These are phyloP conservation scores for Dreissena polymorpha DNA, from an alignment of 1,140 invertebrate genomes.

Conservation along the genomic window DNA sequence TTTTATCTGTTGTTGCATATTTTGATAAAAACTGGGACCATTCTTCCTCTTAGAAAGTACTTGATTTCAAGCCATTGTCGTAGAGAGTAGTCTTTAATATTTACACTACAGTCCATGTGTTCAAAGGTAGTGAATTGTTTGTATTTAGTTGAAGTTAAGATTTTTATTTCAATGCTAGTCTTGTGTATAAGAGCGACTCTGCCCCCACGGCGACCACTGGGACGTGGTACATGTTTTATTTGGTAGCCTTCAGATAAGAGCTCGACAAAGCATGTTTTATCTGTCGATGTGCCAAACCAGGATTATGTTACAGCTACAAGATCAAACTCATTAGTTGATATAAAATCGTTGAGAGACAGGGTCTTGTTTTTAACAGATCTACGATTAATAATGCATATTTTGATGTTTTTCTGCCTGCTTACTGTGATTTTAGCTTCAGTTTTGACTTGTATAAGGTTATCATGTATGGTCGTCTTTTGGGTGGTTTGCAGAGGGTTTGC, in stretches of 20 bases:
- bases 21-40: slow-evolving; percentile 23
- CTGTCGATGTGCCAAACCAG: slow-evolving; percentile 10
- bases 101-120: slow-evolving; percentile 30
- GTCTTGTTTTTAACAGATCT: slow-evolving; percentile 35
- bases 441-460: background rate
- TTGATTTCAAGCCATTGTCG: slow-evolving; percentile 15
- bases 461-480: background rate
- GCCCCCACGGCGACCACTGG: background rate
- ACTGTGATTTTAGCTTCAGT: background rate
- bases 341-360: slow-evolving; percentile 15
- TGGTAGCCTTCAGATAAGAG: slow-evolving; percentile 16
- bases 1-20: slow-evolving; percentile 25
- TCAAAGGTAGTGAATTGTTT: slow-evolving; percentile 18
- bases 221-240: slow-evolving; percentile 31
- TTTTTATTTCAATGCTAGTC: slow-evolving; percentile 16
- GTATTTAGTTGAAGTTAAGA: background rate
- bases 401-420: slow-evolving; percentile 5
- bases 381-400: slow-evolving; percentile 21
- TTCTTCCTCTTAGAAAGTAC: slow-evolving; percentile 12
- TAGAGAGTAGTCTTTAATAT: slow-evolving; percentile 29
- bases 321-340: slow-evolving; percentile 5
- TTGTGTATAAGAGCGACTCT: slow-evolving; percentile 22
- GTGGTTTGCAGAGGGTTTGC: background rate
- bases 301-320: background rate
- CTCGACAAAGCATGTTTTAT: slow-evolving; percentile 14